Base-by-base conservation (phyloP, 2,888 invertebrate genomes). In the Steinernema carpocapsae region DNA sequence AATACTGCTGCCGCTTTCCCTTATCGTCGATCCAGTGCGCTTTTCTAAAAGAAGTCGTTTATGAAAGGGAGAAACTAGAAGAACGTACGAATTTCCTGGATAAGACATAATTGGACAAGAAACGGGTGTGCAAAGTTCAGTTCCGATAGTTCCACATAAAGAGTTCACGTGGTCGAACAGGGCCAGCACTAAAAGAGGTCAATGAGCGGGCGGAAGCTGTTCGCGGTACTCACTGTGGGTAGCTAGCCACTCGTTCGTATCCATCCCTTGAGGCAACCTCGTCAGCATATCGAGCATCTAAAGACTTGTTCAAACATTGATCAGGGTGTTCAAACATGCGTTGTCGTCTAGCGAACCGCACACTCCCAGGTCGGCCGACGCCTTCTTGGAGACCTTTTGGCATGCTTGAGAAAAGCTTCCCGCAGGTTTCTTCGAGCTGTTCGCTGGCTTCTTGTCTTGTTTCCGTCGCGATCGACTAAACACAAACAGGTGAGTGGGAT, bases 181-280 rank as follows among this genome's bases (percentile, higher is more conserved):
- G 2, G 84, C 84, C 6, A 87, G 77, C 14, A 80, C 86, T 85
- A 77, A 74, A 86, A 79, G 46, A 24, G 52, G 37, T 74, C 59
- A 43, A 46, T 24, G 19, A 37, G 56, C 43, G 32, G 42, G 71
- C 46, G 26, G 73, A 70, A 3, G 3, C 1, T 74, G 72, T 93
- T 6, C 37, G 4, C 3, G 10, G 37, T 10, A 37, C 37, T 92
- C 90, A 95, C 95, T 95, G 90, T 99, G 97, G 82, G 95, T 96
- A 83, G 97, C 97, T 88, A 99, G 92, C 97, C 99, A 99, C 91
- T 99, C 99, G 90, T 97, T 95, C 91, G 94, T 94, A 90, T 97
- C 97, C 89, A 99, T 92, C 81, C 95, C 95, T 84, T 93, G 92
- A 85, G 97, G 97, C 89, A 97, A 91, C 90, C 94, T 93, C 83